phyloP scores from a whole-genome alignment of 2,888 invertebrate genomes.

The Atherix ibis region DNA sequence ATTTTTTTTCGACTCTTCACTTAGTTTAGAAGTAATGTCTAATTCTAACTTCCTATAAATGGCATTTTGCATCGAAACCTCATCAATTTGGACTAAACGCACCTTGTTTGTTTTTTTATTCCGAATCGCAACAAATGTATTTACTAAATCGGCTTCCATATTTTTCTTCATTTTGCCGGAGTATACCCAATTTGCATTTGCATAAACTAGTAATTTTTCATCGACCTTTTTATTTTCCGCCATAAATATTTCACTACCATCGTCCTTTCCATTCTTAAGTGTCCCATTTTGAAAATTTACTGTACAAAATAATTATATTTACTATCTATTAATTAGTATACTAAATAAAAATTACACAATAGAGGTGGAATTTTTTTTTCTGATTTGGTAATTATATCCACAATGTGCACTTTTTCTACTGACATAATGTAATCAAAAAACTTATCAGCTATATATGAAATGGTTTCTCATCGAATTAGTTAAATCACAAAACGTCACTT shows the following conservation, averaged over 20 bases:
- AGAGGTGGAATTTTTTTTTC: no score
- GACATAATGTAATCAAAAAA: no score
- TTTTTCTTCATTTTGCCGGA: slow-evolving; percentile 15
- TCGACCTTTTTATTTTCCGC: slow-evolving; percentile 9
- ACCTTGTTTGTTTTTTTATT: slow-evolving; percentile 24
- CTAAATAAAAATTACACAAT: no score
- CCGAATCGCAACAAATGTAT: slow-evolving; percentile 24
- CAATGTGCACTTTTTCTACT: no score
- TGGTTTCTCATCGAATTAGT: no score
- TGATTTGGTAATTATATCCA: no score
- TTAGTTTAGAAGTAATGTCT: slow-evolving; percentile 2
- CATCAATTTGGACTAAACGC: slow-evolving; percentile 10
- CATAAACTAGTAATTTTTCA: slow-evolving; percentile 15
- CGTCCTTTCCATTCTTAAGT: slow-evolving; percentile 14
- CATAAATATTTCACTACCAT: slow-evolving; percentile 15
- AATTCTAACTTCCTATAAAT: slow-evolving; percentile 1
- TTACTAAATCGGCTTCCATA: slow-evolving; percentile 13
- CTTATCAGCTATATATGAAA: no score
- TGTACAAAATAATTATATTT: no score
- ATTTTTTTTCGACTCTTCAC: slow-evolving; percentile 10
- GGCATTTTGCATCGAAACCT: slow-evolving; percentile 7
- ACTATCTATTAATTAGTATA: no score
- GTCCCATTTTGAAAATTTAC: slow-evolving; percentile 29
- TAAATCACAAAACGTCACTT: no score
- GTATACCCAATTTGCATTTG: slow-evolving; percentile 18